Percentiles rank a stretch among this genome's conserved stretches.
Conservation (phyloP, 1,140 invertebrate species). For the Drosophila sproati region DNA sequence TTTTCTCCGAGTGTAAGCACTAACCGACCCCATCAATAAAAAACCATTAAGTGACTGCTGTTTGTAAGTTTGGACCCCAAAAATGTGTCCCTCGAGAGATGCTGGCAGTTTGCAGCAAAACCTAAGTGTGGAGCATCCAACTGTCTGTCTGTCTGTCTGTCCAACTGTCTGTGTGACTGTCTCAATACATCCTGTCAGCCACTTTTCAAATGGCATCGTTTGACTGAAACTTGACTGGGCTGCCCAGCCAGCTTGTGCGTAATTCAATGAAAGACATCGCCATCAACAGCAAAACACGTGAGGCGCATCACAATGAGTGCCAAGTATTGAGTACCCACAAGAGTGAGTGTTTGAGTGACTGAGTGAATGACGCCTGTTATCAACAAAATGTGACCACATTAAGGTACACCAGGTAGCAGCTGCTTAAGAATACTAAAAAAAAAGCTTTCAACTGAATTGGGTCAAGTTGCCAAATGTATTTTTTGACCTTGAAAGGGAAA, state of each 20-base stretch:
- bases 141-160: neutral
- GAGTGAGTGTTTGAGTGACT: constrained; percentile 23
- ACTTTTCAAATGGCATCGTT: constrained; percentile 65
- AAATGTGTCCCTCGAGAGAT: constrained; percentile 51
- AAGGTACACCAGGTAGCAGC: constrained; percentile 53
- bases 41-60: constrained; percentile 51
- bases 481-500: constrained; percentile 19
- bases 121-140: constrained; percentile 40
- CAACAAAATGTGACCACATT: constrained; percentile 60
- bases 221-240: constrained; percentile 47
- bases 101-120: constrained; percentile 64
- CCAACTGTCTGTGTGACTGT: neutral
- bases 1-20: constrained; percentile 10
- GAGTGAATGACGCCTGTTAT: no score
- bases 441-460: constrained; percentile 20
- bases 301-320: constrained; percentile 62
- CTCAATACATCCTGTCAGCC: constrained; percentile 45
- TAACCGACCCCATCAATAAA: constrained; percentile 69
- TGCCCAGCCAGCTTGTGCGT: constrained; percentile 59
- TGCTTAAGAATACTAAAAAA: constrained; percentile 54
- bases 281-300: constrained; percentile 62
- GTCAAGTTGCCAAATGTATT: constrained; percentile 21
- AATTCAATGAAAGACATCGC: constrained; percentile 76
- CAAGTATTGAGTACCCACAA: constrained; percentile 35
- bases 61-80: constrained; percentile 18